Base-by-base conservation (phyloP, 2,888 invertebrate genomes). In the Micoletzkya japonica region DNA sequence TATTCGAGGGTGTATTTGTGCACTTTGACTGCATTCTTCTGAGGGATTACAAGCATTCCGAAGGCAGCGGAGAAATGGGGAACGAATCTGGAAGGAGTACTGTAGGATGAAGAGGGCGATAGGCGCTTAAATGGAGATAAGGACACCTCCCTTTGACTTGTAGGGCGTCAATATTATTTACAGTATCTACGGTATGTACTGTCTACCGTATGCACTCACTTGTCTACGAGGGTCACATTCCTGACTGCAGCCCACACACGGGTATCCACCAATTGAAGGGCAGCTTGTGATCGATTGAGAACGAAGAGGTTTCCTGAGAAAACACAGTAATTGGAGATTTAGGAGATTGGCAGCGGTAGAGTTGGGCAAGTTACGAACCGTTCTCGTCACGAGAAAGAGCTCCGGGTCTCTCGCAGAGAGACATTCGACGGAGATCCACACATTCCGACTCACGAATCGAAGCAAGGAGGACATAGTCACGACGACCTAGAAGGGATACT, bases 251-350 rank as follows among this genome's bases (percentile, higher is more conserved):
- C 76, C 78, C 78, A 78, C 32, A 66, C 68, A 34, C 73, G 72
- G 17, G 78, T 78, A 69, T 78, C 77, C 14, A 79, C 77, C n/a
- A 77, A 57, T 57, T 75, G 76, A 28, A 76, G 73, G 28, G 72
- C 72, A 0, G 77, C 75, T 6, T 71, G 61, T 30, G 72, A 68
- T 0, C 76, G 74, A 57, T 77, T 75, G 20, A 74, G 72, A 14
- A 77, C 79, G 67, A 77, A 79, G 4, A 79, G 72, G n/a, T 77
- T 74, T 17, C 78, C 78, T 78, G 71, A 30, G 73, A 70, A 30
- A 6, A 54, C 24, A 54, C 39, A 39, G 17, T 39, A 39, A 10
- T 39, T 39, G 17, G 7, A 10, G 39, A 39, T 39, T 39, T 39
- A 44, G 44, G 44, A 44, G 10, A 44, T 44, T 44, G n/a, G n/a